phyloP scores from a whole-genome alignment of 2,888 invertebrate species.

The Ramazzottius varieornatus region DNA sequence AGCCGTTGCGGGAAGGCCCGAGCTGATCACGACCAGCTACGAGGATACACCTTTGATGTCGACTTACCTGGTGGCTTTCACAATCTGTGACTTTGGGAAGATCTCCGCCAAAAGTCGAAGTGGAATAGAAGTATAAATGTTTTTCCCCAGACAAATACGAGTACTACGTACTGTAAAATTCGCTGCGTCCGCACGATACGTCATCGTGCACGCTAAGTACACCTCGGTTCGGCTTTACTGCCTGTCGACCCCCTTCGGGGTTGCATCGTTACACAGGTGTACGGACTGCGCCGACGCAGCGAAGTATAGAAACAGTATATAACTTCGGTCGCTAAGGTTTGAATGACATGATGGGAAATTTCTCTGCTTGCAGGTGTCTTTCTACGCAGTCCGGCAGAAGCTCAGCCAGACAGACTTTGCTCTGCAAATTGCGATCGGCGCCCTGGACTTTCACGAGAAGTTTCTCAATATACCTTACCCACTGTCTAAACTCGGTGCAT shows the following conservation, averaged over 20 bases:
- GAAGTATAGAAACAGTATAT: too few relatives aligned
- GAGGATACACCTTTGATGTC: conserved; percentile 29
- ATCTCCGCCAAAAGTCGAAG: conserved; percentile 19
- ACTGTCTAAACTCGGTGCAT: conserved; percentile 24
- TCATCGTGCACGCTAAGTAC: too few relatives aligned
- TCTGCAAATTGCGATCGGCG: conserved; percentile 22
- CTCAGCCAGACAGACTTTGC: conserved; percentile 9
- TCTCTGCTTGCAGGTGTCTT: conserved; percentile 17
- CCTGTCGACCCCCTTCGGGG: too few relatives aligned
- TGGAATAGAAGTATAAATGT: conserved; percentile 14
- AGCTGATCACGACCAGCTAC: too few relatives aligned
- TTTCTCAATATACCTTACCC: conserved; percentile 28
- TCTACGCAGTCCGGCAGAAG: conserved; percentile 19
- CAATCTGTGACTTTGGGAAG: conserved; percentile 28
- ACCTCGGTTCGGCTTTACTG: neutral
- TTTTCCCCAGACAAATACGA: too few relatives aligned
- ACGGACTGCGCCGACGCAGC: too few relatives aligned
- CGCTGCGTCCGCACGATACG: too few relatives aligned
- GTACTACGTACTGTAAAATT: too few relatives aligned
- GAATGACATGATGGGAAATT: too few relatives aligned
- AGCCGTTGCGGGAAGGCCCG: neutral
- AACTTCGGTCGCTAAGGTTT: too few relatives aligned
- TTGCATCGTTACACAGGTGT: too few relatives aligned
- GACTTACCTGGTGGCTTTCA: conserved; percentile 28
- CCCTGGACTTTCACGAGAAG: conserved; percentile 27